Conservation (phyloP, 30 jellyfish, hydroid and myxozoan genomes). For the Turritopsis rubra region DNA sequence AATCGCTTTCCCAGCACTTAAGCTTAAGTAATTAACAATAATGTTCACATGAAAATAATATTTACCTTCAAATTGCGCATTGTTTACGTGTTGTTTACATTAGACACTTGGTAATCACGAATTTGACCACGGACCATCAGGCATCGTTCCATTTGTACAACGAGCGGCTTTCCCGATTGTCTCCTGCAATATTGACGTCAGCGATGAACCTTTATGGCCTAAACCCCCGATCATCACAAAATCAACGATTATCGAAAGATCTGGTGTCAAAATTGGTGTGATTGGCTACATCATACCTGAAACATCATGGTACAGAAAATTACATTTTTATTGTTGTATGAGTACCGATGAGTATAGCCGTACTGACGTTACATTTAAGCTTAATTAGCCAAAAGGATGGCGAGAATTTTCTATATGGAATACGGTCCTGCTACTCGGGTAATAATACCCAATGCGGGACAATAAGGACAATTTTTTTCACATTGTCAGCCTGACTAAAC, state of each 20-base stretch:
- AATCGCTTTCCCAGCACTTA: too few species aligned
- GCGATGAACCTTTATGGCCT: slow-evolving; percentile 79
- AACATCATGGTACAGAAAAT: slow-evolving; percentile 72
- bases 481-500: too few species aligned
- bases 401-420: too few species aligned
- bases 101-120: slow-evolving; percentile 98
- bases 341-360: neutral
- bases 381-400: neutral
- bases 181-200: slow-evolving; percentile 76
- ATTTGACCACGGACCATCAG: slow-evolving; percentile 72
- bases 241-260: slow-evolving; percentile 39
- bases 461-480: too few species aligned
- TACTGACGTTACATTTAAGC: neutral
- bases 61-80: too few species aligned
- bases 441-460: too few species aligned
- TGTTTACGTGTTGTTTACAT: too few species aligned
- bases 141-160: slow-evolving; percentile 62
- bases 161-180: slow-evolving; percentile 59
- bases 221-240: slow-evolving; percentile 36
- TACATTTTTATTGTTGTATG: neutral
- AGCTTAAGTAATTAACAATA: too few species aligned
- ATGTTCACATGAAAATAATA: too few species aligned
- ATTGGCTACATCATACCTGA: slow-evolving; percentile 83
- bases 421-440: too few species aligned
- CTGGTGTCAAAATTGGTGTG: slow-evolving; percentile 78